phyloP scores from a whole-genome alignment of 1,140 invertebrate genomes.

The Chelonus insularis region DNA sequence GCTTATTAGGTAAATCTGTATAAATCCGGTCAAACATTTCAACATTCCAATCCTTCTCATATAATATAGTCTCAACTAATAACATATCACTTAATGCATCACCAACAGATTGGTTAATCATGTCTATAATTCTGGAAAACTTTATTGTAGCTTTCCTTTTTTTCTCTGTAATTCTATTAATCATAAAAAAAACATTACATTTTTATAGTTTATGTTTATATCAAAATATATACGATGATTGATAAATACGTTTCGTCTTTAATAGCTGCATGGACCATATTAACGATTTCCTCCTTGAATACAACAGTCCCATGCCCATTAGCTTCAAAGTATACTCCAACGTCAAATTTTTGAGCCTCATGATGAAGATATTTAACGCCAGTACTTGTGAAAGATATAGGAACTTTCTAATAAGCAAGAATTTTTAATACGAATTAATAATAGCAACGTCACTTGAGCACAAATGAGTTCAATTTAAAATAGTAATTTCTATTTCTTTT shows the following conservation, averaged over 20 bases:
- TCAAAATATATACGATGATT: too few species aligned
- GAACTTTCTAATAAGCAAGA: slow-evolving; percentile 87
- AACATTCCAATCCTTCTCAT: slow-evolving; percentile 76
- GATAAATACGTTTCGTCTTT: slow-evolving; percentile 36
- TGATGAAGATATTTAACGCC: slow-evolving; percentile 99
- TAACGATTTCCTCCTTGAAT: slow-evolving; percentile 71
- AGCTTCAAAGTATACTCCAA: slow-evolving; percentile 98
- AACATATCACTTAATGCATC: slow-evolving; percentile 97
- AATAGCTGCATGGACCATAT: slow-evolving; percentile 55
- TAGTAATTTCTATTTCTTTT: too few species aligned
- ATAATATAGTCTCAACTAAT: slow-evolving; percentile 88
- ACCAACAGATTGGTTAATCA: slow-evolving; percentile 95
- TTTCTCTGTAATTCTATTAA: slow-evolving; percentile 47
- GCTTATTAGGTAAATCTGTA: slow-evolving; percentile 83
- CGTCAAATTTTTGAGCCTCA: slow-evolving; percentile 86
- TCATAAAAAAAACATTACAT: slow-evolving; percentile 19
- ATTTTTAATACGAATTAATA: too few species aligned
- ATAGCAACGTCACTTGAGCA: too few species aligned
- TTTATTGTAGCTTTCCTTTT: slow-evolving; percentile 63
- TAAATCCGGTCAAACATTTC: slow-evolving; percentile 82
- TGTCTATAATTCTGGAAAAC: slow-evolving; percentile 72
- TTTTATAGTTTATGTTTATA: neutral
- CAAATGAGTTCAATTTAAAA: too few species aligned
- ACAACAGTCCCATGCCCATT: slow-evolving; percentile 98
- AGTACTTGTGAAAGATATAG: slow-evolving; percentile 86